A percentile compares a stretch with the other conserved stretches of the same genome.
Conservation (phyloP, 2,113 vertebrate species). For the Pseudorhombus dupliciocellatus region DNA sequence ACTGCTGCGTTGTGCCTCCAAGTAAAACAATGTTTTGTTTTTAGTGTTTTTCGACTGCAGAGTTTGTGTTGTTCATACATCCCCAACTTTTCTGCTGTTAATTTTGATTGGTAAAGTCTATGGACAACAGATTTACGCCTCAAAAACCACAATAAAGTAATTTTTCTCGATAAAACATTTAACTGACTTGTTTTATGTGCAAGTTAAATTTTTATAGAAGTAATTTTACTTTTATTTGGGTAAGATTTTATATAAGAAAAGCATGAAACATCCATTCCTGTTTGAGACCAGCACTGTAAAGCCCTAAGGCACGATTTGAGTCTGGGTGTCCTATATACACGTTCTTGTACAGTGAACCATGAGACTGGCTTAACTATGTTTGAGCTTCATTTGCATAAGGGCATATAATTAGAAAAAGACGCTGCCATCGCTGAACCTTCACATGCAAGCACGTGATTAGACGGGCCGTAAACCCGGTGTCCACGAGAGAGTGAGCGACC, state of each 20-base stretch:
- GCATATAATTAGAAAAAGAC: constrained; percentile 5
- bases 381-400: constrained; percentile 53
- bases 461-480: constrained; percentile 52
- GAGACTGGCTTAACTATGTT: constrained; percentile 41
- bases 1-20: background rate
- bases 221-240: background rate
- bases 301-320: background rate
- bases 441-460: constrained; percentile 36
- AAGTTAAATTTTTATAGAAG: background rate
- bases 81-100: background rate
- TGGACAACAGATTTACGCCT: too few species aligned
- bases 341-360: constrained; percentile 1
- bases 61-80: background rate
- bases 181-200: background rate
- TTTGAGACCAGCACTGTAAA: background rate
- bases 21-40: background rate
- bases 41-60: background rate
- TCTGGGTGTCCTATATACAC: background rate
- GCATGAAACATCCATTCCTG: background rate
- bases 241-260: background rate
- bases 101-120: background rate
- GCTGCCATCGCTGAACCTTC: background rate
- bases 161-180: too few species aligned
- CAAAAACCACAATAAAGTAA: too few species aligned
- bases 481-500: constrained; percentile 19